A percentile compares a stretch with the other conserved stretches of the same genome.
Evolutionary conservation across 2,113 vertebrate genomes (phyloP).

Genomic region (Xiphias gladius): DNA sequence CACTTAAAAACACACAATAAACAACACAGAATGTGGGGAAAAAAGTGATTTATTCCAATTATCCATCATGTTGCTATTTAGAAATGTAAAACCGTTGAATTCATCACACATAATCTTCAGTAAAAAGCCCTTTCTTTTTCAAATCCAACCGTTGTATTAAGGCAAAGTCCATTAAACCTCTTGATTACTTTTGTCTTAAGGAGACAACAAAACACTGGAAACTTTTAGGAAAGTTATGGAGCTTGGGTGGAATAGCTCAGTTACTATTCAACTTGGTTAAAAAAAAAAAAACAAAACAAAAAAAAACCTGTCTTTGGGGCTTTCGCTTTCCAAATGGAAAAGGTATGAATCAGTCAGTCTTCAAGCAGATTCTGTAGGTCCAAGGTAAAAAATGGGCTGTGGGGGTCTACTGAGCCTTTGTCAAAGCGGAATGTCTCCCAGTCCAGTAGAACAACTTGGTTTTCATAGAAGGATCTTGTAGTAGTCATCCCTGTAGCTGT

Average conservation of each 20-base stretch:
- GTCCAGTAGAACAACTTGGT: not conserved
- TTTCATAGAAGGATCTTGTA: conserved; percentile 93
- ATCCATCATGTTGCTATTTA: conserved; percentile 11
- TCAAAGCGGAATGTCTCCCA: not conserved
- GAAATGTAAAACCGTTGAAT: conserved; percentile 52
- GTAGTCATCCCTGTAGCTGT: conserved; percentile 95
- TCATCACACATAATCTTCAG: conserved; percentile 19
- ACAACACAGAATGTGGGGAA: conserved; percentile 46
- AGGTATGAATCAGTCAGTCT: conserved; percentile 15
- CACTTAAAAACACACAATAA: not conserved
- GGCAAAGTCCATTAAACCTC: conserved; percentile 59
- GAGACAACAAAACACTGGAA: conserved; percentile 31
- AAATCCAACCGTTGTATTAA: conserved; percentile 52
- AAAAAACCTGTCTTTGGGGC: conserved; percentile 24
- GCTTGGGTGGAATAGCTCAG: conserved; percentile 33
- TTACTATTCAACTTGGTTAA: conserved; percentile 23
- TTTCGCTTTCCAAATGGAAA: conserved; percentile 35
- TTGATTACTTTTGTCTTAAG: not conserved
- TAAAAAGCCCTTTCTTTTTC: conserved; percentile 57
- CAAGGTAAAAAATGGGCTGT: conserved; percentile 4
- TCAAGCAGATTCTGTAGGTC: conserved; percentile 15
- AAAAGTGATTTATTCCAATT: conserved; percentile 69
- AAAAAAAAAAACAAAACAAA: not conserved
- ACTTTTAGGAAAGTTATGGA: conserved; percentile 2
- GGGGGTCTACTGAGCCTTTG: not conserved